Conservation (phyloP, 2,797 vertebrate species). For the Pseudochirops corinnae region DNA sequence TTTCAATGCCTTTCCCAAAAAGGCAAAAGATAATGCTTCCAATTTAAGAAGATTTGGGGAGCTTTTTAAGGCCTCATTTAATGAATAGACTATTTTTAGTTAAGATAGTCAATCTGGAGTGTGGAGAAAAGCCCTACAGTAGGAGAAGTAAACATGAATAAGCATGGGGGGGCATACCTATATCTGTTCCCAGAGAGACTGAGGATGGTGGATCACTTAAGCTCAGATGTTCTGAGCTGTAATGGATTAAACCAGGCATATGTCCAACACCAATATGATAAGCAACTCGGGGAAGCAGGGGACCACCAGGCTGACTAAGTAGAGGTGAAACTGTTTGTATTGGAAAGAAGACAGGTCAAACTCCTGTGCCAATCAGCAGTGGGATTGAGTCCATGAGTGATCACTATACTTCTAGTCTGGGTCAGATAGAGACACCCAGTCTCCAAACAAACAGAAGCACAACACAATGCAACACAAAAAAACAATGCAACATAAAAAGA, state of each 20-base stretch:
- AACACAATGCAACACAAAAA: not conserved
- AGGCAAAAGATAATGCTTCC: not conserved
- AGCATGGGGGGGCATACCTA: not conserved
- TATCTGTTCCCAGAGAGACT: not conserved
- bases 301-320: not conserved
- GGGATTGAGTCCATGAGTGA: not conserved
- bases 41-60: not conserved
- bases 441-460: not conserved
- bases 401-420: not conserved
- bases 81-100: not conserved
- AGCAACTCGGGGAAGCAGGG: not conserved
- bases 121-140: not conserved
- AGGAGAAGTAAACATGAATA: not conserved
- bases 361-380: not conserved
- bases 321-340: not conserved
- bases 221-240: not conserved
- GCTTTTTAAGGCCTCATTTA: not conserved
- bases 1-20: not conserved
- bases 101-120: not conserved
- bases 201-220: not conserved
- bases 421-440: not conserved
- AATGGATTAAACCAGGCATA: not conserved
- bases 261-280: not conserved
- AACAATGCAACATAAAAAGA: not conserved
- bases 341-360: not conserved